phyloP scores from a whole-genome alignment of 2,113 vertebrate genomes.

The Chloropsis hardwickii region DNA sequence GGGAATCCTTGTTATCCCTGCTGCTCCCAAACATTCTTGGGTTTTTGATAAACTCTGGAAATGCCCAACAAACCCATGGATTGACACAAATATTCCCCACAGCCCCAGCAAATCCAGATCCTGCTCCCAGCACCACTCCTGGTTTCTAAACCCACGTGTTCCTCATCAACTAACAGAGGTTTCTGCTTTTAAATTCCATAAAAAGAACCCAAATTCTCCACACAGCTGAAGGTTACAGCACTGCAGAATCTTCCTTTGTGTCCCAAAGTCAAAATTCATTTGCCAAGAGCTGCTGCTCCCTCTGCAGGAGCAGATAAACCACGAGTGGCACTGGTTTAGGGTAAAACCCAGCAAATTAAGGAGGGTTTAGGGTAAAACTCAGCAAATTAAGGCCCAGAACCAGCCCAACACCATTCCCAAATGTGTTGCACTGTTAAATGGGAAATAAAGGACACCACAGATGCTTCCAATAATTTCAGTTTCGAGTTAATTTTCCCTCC shows the following conservation, averaged over 20 bases:
- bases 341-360: background rate
- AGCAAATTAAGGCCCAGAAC: background rate
- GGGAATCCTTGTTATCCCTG: background rate
- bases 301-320: slow-evolving; percentile 2
- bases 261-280: background rate
- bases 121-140: background rate
- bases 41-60: background rate
- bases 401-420: slow-evolving; percentile 25
- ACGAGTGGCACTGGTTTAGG: background rate
- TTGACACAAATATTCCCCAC: background rate
- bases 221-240: background rate
- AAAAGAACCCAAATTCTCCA: background rate
- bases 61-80: fast-evolving
- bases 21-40: background rate
- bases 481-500: slow-evolving; percentile 59
- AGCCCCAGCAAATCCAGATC: background rate
- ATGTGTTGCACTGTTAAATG: slow-evolving; percentile 23
- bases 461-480: slow-evolving; percentile 66
- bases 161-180: background rate
- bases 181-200: background rate
- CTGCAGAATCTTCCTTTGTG: slow-evolving; percentile 6
- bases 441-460: slow-evolving; percentile 59
- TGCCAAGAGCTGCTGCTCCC: background rate
- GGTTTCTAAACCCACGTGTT: background rate
- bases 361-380: background rate